Evolutionary conservation across 2,888 invertebrate genomes (phyloP).

Genomic region (Aphidius colemani): DNA sequence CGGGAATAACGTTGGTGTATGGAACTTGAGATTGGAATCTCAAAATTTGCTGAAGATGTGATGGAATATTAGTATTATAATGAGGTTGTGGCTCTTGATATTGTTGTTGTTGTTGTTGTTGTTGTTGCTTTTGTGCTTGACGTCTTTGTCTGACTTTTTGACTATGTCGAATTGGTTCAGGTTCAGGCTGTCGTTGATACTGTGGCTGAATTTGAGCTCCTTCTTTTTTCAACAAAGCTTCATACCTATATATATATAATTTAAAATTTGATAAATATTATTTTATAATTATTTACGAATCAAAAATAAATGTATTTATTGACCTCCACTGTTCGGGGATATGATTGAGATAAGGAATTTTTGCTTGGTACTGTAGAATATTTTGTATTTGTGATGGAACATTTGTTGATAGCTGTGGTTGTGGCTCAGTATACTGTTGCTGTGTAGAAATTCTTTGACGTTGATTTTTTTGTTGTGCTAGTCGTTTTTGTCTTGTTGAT

Average conservation of each 20-base stretch:
- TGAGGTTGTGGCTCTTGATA: conserved; percentile 31
- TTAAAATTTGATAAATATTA: not conserved
- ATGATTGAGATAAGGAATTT: conserved; percentile 40
- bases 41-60: conserved; percentile 36
- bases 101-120: conserved; percentile 20
- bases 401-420: conserved; percentile 34
- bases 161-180: conserved; percentile 29
- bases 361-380: conserved; percentile 38
- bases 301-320: not conserved
- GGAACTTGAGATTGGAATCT: conserved; percentile 40
- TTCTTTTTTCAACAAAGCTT: conserved; percentile 36
- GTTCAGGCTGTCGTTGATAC: conserved; percentile 30
- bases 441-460: conserved; percentile 29
- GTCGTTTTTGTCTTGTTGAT: conserved; percentile 37
- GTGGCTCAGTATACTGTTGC: conserved; percentile 28
- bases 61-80: conserved; percentile 37
- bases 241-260: conserved; percentile 42
- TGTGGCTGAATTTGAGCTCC: conserved; percentile 36
- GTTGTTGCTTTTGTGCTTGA: conserved; percentile 27
- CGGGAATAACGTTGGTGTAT: conserved; percentile 50
- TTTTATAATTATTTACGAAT: too few species aligned
- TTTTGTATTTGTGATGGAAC: conserved; percentile 38
- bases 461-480: conserved; percentile 27
- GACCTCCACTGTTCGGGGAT: conserved; percentile 42
- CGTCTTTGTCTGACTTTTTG: conserved; percentile 30